A percentile compares a stretch with the other conserved stretches of the same genome.
Conservation (phyloP, 2,888 invertebrate species). For the Troglohyphantes excavatus region DNA sequence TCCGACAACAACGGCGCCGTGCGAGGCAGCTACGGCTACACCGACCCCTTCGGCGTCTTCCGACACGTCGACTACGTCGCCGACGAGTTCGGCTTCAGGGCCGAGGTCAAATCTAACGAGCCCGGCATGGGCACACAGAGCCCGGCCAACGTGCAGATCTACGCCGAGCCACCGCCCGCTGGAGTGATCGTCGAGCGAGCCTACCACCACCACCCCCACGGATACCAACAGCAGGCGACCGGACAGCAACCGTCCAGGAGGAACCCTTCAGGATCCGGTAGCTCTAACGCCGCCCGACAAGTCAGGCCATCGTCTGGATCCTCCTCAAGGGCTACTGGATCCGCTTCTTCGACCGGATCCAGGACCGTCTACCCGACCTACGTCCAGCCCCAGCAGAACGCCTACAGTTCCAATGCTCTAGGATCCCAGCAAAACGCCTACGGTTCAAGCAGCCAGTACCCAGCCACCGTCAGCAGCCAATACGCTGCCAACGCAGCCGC, state of each 20-base stretch:
- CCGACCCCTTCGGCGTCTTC: slow-evolving; percentile 75
- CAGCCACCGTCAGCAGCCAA: slow-evolving; percentile 59
- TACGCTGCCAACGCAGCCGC: slow-evolving; percentile 63
- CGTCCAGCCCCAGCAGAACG: slow-evolving; percentile 45
- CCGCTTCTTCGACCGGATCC: slow-evolving; percentile 15
- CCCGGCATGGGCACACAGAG: slow-evolving; percentile 77
- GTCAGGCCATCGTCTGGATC: slow-evolving; percentile 16
- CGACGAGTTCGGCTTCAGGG: slow-evolving; percentile 74
- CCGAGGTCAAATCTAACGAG: slow-evolving; percentile 76
- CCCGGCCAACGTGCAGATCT: slow-evolving; percentile 74
- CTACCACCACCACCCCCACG: slow-evolving; percentile 56
- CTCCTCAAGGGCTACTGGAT: no score
- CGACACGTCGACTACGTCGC: slow-evolving; percentile 77
- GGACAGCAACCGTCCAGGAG: slow-evolving; percentile 50
- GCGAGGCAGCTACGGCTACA: slow-evolving; percentile 78
- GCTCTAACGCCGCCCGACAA: slow-evolving; percentile 52
- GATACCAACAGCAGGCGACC: slow-evolving; percentile 33
- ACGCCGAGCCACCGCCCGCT: slow-evolving; percentile 72
- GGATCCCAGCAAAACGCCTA: neutral
- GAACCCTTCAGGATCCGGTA: slow-evolving; percentile 52
- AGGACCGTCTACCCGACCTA: slow-evolving; percentile 66
- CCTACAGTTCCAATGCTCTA: slow-evolving; percentile 34
- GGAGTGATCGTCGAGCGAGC: slow-evolving; percentile 75
- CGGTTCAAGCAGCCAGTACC: slow-evolving; percentile 43
- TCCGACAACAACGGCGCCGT: slow-evolving; percentile 76